Evolutionary conservation across 1,140 invertebrate genomes (phyloP), one percentile per base, ranked within the genome.

Genomic region (Luehdorfia chinensis): DNA sequence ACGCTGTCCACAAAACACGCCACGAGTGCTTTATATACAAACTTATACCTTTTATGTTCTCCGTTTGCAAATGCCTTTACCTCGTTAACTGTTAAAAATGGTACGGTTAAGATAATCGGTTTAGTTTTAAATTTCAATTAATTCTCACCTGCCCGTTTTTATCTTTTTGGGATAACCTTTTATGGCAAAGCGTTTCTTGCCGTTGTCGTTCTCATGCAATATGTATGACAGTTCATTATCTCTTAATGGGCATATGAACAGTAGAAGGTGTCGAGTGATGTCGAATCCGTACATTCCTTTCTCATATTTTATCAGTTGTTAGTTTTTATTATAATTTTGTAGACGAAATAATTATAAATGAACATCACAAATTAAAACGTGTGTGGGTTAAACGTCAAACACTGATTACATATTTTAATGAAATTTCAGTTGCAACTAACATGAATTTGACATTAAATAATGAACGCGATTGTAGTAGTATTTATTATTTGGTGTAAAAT

Each of bases 1-100:
- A 65, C 34, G 51, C 32, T 46, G 45, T 49, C 43, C 41, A 55
- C 47, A 56, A 13, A 18, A n/a, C 33, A 21, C 9, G 34, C 34
- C 18, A 37, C 34, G 34, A 37, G 18, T 11, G 18, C 18, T n/a
- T n/a, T n/a, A n/a, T n/a, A n/a, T n/a, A n/a, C n/a, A n/a, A n/a
- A n/a, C n/a, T 19, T 21, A 4, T 30, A 27, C 13, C 37, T 16
- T 43, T 43, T 30, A 43, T 18, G 25, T 43, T 30, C 25, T n/a
- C 15, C 14, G 15, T 30, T 15, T 30, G n/a, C 27, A 16, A 28
- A 30, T 25, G 16, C 18, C 27, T 36, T 21, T 4, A 9, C 8
- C 33, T 32, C 33, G 16, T 34, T 34, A 18, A 7, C 18, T 13
- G 13, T 34, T 43, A 19, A 18, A 18, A 43, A 43, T 30, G 15